phyloP scores from a whole-genome alignment of 30 jellyfish, hydroid and myxozoan genomes.

The Aurelia coerulea region DNA sequence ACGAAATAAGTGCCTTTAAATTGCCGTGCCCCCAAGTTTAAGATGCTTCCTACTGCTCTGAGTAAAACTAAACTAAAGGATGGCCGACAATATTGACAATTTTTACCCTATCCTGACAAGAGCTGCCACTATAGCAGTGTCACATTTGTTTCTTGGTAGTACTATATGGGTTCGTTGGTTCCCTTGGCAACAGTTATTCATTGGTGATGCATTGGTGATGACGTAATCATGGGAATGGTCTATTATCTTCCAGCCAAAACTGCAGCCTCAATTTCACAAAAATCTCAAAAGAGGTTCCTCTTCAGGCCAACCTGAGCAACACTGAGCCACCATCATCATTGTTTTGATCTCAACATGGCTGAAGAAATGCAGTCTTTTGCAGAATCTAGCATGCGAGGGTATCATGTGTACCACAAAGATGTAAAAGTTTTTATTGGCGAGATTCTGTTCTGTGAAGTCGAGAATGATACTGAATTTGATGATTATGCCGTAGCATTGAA shows the following conservation, averaged over 20 bases:
- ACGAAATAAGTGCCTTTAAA: no score
- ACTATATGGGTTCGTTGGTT: no score
- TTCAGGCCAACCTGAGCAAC: not conserved
- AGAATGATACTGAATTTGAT: conserved; percentile 29
- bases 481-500: conserved; percentile 24
- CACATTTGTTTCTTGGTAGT: no score
- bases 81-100: no score
- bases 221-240: no score
- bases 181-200: no score
- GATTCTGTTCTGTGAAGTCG: conserved; percentile 41
- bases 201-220: no score
- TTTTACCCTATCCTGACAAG: no score
- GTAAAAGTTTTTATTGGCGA: conserved; percentile 16
- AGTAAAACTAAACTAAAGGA: no score
- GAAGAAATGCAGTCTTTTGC: conserved; percentile 18
- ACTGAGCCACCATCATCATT: not conserved
- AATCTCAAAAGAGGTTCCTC: conserved; percentile 1
- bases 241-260: not conserved
- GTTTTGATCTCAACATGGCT: not conserved
- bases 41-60: no score
- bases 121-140: no score
- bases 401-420: conserved; percentile 33
- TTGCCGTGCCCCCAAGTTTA: no score
- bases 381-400: conserved; percentile 39
- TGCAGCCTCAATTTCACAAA: not conserved